Conservation (phyloP, 53 echinoderm and acorn worm species). For the Actinopyga echinites region DNA sequence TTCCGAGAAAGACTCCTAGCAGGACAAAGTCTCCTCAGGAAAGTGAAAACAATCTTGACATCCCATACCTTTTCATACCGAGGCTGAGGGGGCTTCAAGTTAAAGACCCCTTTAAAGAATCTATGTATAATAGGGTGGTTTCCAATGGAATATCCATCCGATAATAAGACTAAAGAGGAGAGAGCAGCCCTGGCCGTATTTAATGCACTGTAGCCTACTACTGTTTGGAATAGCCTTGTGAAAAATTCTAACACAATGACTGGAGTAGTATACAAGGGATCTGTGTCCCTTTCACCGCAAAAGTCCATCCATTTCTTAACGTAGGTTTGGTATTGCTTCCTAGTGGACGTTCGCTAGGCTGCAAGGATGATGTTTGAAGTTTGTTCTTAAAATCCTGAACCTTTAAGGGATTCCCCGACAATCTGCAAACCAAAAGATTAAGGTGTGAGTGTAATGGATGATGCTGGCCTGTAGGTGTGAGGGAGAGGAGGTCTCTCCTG, state of each 20-base stretch:
- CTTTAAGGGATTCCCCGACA: slow-evolving; percentile 26
- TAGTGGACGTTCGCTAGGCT: slow-evolving; percentile 48
- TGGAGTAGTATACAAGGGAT: slow-evolving; percentile 9
- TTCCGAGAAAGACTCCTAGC: background rate
- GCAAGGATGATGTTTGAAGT: slow-evolving; percentile 17
- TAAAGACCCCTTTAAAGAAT: slow-evolving; percentile 27
- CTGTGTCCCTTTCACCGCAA: slow-evolving; percentile 30
- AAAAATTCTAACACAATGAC: slow-evolving; percentile 2
- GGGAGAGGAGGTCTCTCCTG: background rate
- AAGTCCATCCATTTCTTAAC: slow-evolving; percentile 34
- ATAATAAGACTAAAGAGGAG: background rate
- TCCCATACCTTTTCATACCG: background rate
- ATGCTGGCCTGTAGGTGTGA: slow-evolving; percentile 1
- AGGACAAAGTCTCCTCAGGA: background rate
- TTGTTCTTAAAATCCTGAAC: slow-evolving; percentile 6
- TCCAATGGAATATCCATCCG: background rate
- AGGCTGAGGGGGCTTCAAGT: slow-evolving; percentile 19
- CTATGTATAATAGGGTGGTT: background rate
- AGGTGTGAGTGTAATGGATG: slow-evolving; percentile 41
- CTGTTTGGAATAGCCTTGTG: background rate
- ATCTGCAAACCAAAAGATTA: slow-evolving; percentile 47
- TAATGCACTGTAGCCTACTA: slow-evolving; percentile 28
- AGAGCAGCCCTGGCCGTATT: slow-evolving; percentile 8
- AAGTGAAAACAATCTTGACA: slow-evolving; percentile 3
- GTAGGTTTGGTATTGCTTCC: slow-evolving; percentile 44